A percentile compares a stretch with the other conserved stretches of the same genome.
phyloP scores from a whole-genome alignment of 2,797 vertebrate genomes.

The Lateolabrax maculatus region DNA sequence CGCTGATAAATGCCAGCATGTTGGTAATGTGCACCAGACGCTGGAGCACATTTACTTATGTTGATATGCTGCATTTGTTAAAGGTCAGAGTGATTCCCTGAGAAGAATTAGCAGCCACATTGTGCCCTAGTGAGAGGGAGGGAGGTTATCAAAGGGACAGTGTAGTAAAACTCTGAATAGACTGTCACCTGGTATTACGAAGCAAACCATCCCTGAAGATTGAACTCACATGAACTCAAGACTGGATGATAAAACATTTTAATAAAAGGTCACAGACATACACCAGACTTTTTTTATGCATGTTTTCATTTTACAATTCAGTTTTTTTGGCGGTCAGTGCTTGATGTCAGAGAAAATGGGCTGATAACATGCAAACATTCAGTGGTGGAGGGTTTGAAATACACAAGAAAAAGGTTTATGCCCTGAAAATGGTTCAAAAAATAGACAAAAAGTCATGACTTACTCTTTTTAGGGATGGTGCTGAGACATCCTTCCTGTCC shows the following conservation, averaged over 20 bases:
- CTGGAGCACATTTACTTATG: not conserved
- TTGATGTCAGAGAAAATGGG: not conserved
- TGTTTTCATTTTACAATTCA: not conserved
- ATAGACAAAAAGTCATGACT: constrained; percentile 36
- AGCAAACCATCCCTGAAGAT: not conserved
- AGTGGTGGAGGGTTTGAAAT: not conserved
- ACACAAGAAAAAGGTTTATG: not conserved
- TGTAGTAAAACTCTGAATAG: not conserved
- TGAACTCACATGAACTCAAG: not conserved
- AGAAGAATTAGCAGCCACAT: constrained; percentile 22
- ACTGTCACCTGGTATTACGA: not conserved
- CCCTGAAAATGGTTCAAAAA: not conserved
- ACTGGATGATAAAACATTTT: not conserved
- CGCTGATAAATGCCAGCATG: constrained; percentile 5
- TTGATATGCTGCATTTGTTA: not conserved
- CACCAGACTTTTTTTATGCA: not conserved
- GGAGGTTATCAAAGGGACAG: constrained; percentile 6
- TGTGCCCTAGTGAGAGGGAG: constrained; percentile 24
- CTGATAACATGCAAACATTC: not conserved
- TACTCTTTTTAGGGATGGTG: constrained; percentile 31
- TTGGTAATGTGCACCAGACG: not conserved
- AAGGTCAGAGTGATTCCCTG: constrained; percentile 37
- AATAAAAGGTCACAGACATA: not conserved
- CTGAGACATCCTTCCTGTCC: constrained; percentile 13
- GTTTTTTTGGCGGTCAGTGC: not conserved